These are phyloP conservation scores for Tauraco erythrolophus DNA, from an alignment of 2,113 vertebrate genomes.

Conservation along the genomic window DNA sequence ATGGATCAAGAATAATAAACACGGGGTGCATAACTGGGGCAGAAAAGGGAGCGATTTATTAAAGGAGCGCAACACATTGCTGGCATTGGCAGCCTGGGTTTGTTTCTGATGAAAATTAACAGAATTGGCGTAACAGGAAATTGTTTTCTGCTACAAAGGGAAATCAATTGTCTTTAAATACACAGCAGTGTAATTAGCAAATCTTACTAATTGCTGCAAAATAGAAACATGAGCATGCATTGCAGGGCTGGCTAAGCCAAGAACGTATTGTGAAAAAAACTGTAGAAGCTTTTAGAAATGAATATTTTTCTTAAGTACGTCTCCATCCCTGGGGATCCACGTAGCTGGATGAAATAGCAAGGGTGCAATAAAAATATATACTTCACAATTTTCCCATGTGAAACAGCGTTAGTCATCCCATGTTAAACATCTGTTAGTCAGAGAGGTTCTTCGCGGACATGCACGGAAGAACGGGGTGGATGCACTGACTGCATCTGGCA, in stretches of 20 bases:
- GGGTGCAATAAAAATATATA: neutral
- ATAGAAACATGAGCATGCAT: neutral
- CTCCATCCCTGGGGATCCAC: slow-evolving; percentile 34
- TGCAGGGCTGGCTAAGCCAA: neutral
- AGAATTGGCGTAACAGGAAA: slow-evolving; percentile 20
- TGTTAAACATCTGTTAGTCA: slow-evolving; percentile 37
- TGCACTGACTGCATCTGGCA: neutral
- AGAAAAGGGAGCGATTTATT: neutral
- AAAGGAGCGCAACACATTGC: neutral
- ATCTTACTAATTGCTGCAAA: neutral
- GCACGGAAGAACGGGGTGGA: neutral
- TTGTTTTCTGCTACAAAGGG: slow-evolving; percentile 9
- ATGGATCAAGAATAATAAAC: neutral
- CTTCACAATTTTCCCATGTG: slow-evolving; percentile 29
- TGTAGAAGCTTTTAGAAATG: neutral
- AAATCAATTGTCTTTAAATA: slow-evolving; percentile 38
- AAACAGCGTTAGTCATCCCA: slow-evolving; percentile 27
- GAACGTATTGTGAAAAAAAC: neutral
- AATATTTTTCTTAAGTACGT: slow-evolving; percentile 26
- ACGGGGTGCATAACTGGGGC: neutral
- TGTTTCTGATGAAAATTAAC: slow-evolving; percentile 8
- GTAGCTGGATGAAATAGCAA: neutral
- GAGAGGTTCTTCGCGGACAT: neutral
- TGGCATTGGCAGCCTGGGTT: neutral
- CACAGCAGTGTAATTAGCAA: neutral